phyloP scores from a whole-genome alignment of 2,888 invertebrate genomes.

The Beris morrisii region DNA sequence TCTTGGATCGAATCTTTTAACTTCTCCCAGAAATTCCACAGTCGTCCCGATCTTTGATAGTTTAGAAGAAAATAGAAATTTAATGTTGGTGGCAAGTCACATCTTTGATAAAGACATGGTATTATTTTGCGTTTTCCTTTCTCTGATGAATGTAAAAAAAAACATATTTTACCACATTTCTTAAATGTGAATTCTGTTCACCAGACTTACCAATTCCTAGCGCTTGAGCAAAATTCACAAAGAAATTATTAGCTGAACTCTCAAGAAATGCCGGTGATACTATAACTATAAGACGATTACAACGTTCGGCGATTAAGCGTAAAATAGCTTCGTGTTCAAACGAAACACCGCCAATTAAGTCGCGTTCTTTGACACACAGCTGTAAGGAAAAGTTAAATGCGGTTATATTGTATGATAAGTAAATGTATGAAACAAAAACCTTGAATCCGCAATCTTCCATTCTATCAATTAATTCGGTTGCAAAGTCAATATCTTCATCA shows the following conservation, averaged over 20 bases:
- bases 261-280: conserved; percentile 75
- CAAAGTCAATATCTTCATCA: conserved; percentile 72
- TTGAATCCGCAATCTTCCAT: conserved; percentile 68
- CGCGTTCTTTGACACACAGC: conserved; percentile 75
- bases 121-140: conserved; percentile 66
- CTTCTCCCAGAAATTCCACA: conserved; percentile 73
- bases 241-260: conserved; percentile 76
- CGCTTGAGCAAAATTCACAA: conserved; percentile 78
- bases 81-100: conserved; percentile 67
- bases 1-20: conserved; percentile 60
- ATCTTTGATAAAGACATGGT: conserved; percentile 69
- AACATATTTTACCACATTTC: not conserved
- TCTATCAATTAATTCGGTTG: conserved; percentile 63
- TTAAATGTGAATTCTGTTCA: not conserved
- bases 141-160: conserved; percentile 53
- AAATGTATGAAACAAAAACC: conserved; percentile 47
- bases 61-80: conserved; percentile 68
- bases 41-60: conserved; percentile 58
- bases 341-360: conserved; percentile 69
- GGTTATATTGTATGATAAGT: not conserved
- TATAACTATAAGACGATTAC: conserved; percentile 76
- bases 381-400: conserved; percentile 49
- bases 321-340: conserved; percentile 74
- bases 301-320: conserved; percentile 73
- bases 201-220: conserved; percentile 70